Evolutionary conservation across 2,113 vertebrate genomes (phyloP), one percentile per base, ranked within the genome.

Genomic region (Oryzias javanicus): DNA sequence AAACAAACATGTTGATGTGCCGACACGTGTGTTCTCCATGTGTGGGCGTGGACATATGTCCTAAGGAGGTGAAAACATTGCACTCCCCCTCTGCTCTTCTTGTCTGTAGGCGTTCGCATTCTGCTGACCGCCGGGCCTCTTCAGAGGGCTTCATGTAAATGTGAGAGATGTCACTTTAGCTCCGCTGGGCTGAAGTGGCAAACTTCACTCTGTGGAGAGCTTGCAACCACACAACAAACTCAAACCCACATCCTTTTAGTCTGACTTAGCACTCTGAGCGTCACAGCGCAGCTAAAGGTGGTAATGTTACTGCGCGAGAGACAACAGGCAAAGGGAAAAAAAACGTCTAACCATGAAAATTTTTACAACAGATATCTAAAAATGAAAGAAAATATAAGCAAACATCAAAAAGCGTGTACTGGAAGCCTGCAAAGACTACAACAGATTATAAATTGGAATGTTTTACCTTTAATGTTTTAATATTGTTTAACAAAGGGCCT

Each of bases 61-160:
- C 2, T 27, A 52, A 10, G 55, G 75, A 29, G 47, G 48, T 64
- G 61, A 60, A 62, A 58, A 52, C 24, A 41, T 63, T 57, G 56
- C 8, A 40, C 4, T 65, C 47, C 22, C 22, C 15, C 24, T 22
- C 24, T 1, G 2, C n/a, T 35, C 2, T 0, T 12, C 41, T 16
- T 4, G 16, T 19, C 53, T 55, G 79, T 69, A 73, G 67, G 59
- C 58, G 76, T 59, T 1, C 29, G 53, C 12, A 22, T 63, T 47
- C 55, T 50, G 64, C 42, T 70, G 72, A 66, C 70, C 52, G 5
- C 45, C 51, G 67, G 65, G 55, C 49, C 58, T 47, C 61, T 57
- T 25, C 46, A 68, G 55, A 74, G 49, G 60, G 59, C 27, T 69
- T 69, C 4, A 78, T 73, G 52, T 67, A 68, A 66, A 78, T 76